Evolutionary conservation across 2,113 vertebrate species (phyloP), one percentile per base, ranked within the genome.

Genomic region (Lophochroa leadbeateri): DNA sequence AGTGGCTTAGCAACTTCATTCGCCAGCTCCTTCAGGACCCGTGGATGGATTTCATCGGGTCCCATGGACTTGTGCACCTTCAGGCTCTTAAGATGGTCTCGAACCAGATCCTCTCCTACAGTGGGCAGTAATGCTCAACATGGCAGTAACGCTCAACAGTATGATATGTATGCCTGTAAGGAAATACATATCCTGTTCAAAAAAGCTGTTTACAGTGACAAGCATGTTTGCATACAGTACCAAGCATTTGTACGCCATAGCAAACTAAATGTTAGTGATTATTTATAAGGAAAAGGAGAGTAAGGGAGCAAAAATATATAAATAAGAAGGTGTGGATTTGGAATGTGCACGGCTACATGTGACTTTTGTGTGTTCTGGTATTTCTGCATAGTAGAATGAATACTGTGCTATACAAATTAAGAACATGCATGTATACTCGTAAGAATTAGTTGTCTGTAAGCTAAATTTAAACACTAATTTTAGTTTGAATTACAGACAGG

Each of bases 351-450:
- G 37, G 6, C 24, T 74, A 11, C 10, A 2, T 6, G 5, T 37
- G 37, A 17, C 27, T 43, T 61, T 10, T n/a, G 2, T 33, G 27
- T 77, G 16, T 39, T 52, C 13, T 44, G 44, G 7, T 78, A 20
- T 69, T 69, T 47, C 28, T 39, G 5, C 44, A 9, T 46, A 33
- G 47, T 21, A 57, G 15, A 57, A 47, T 14, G 11, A 28, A 50
- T 0, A 0, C 31, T 57, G 24, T 77, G 10, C 8, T 78, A 4
- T 33, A 27, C 4, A 23, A 19, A 28, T 41, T 33, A 20, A 65
- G 65, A 77, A 11, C 3, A 12, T 29, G 6, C 9, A 16, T 18
- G 18, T 23, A 55, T 55, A 19, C 8, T 46, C 13, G 4, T 8
- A 72, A 35, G 7, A 39, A 65, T 61, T 60, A 37, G 16, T 65